These are phyloP conservation scores for Rhinophrynus dorsalis DNA, from an alignment of 2,797 vertebrate species.

Conservation along the genomic window DNA sequence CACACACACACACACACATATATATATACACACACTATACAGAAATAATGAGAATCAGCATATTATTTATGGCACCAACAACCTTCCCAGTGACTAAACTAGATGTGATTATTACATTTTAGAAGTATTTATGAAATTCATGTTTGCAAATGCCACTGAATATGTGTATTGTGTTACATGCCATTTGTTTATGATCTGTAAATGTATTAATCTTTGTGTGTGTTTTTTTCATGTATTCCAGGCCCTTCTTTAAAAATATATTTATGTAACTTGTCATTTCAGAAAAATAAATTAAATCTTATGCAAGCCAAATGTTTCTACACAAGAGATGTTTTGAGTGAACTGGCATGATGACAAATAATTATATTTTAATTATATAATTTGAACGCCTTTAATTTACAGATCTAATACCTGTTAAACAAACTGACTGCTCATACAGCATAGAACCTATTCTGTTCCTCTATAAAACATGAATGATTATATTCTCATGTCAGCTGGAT, in stretches of 20 bases:
- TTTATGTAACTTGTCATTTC: conserved; percentile 69
- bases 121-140: conserved; percentile 53
- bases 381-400: conserved; percentile 61
- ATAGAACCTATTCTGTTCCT: conserved; percentile 34
- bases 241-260: conserved; percentile 63
- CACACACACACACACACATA: too few species aligned
- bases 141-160: conserved; percentile 49
- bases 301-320: conserved; percentile 67
- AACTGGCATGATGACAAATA: conserved; percentile 66
- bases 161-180: conserved; percentile 52
- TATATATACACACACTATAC: conserved; percentile 38
- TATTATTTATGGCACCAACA: conserved; percentile 53
- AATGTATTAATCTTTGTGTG: conserved; percentile 49
- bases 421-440: conserved; percentile 33
- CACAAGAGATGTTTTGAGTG: conserved; percentile 63
- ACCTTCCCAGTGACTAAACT: conserved; percentile 52
- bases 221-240: conserved; percentile 47
- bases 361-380: conserved; percentile 70
- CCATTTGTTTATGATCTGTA: conserved; percentile 51
- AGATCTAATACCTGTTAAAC: conserved; percentile 52
- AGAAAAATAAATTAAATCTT: conserved; percentile 71
- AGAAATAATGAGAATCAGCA: conserved; percentile 57
- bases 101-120: conserved; percentile 40
- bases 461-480: conserved; percentile 37
- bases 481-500: conserved; percentile 19